Conservation (phyloP, 2,797 vertebrate genomes). For the Danio choprae region DNA sequence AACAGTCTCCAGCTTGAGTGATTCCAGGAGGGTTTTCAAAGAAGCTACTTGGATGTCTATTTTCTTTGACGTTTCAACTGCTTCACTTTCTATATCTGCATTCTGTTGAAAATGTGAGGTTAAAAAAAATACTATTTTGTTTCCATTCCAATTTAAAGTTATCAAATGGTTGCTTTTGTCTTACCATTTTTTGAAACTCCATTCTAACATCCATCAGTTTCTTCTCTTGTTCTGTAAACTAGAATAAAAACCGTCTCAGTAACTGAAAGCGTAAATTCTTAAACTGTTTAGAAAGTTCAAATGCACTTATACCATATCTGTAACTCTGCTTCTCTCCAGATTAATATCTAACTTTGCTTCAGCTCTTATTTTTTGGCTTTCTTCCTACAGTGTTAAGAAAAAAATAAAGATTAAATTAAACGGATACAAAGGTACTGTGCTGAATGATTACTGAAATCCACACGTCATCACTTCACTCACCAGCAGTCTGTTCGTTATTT, state of each 20-base stretch:
- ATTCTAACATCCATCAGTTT: slow-evolving; percentile 91
- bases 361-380: slow-evolving; percentile 85
- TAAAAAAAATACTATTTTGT: background rate
- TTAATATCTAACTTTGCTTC: slow-evolving; percentile 95
- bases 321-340: slow-evolving; percentile 90
- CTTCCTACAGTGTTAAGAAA: slow-evolving; percentile 80
- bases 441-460: background rate
- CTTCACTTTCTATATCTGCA: slow-evolving; percentile 82
- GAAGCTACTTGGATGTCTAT: slow-evolving; percentile 95
- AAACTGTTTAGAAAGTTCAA: background rate
- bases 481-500: slow-evolving; percentile 85
- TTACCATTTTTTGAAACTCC: slow-evolving; percentile 91
- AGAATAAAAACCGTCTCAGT: slow-evolving; percentile 33
- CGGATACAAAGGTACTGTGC: background rate
- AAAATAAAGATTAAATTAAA: background rate
- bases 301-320: slow-evolving; percentile 77
- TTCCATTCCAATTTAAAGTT: too few species aligned
- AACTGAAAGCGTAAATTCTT: background rate
- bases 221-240: slow-evolving; percentile 96
- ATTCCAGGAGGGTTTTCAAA: slow-evolving; percentile 93
- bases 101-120: slow-evolving; percentile 74
- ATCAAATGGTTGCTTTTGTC: background rate
- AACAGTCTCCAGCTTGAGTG: slow-evolving; percentile 91
- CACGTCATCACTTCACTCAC: slow-evolving; percentile 74
- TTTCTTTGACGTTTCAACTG: slow-evolving; percentile 91